These are phyloP conservation scores for Mus spretus DNA, from an alignment of 2,797 vertebrate genomes.

Conservation along the genomic window DNA sequence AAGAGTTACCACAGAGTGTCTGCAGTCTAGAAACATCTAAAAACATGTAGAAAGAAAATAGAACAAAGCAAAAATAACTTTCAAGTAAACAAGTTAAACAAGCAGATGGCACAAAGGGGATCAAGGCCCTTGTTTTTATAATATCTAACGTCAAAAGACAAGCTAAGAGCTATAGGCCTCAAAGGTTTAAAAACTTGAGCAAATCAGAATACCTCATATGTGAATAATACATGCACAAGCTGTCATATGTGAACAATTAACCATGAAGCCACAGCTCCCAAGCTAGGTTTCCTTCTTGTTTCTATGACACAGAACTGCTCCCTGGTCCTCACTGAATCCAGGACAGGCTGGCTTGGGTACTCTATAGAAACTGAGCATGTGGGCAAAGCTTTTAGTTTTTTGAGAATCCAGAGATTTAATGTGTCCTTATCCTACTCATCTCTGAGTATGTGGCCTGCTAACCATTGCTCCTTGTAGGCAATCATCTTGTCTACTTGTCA, in stretches of 20 bases:
- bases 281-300: not conserved
- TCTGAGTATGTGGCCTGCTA: not conserved
- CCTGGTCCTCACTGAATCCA: not conserved
- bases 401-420: conserved; percentile 2
- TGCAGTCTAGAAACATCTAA: conserved; percentile 55
- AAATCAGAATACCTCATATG: conserved; percentile 26
- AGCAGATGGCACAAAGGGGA: conserved; percentile 36
- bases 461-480: not conserved
- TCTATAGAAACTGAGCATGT: not conserved
- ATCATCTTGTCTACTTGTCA: not conserved
- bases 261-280: not conserved
- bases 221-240: not conserved
- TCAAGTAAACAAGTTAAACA: conserved; percentile 54
- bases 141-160: conserved; percentile 19
- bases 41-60: conserved; percentile 18
- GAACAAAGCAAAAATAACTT: not conserved
- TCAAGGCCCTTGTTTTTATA: not conserved
- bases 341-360: not conserved
- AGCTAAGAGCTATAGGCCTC: conserved; percentile 36
- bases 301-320: not conserved
- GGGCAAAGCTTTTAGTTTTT: not conserved
- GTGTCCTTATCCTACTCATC: not conserved
- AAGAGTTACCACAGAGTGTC: not conserved
- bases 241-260: conserved; percentile 55
- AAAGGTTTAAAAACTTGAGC: not conserved